phyloP scores from a whole-genome alignment of 2,888 invertebrate genomes.

The Polymixis flavicincta region DNA sequence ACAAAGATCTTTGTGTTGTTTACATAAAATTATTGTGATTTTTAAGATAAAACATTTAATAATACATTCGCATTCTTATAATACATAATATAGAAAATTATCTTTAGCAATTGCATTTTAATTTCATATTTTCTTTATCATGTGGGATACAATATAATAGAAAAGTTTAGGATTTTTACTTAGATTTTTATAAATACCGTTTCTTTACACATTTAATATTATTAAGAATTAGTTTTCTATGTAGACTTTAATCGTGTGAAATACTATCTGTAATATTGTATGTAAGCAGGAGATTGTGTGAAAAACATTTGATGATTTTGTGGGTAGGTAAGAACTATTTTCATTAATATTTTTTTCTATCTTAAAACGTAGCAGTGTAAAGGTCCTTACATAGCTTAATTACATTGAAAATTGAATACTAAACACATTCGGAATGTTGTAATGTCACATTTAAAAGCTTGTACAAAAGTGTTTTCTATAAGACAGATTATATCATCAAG shows the following conservation, averaged over 20 bases:
- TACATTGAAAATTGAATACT: constrained; percentile 61
- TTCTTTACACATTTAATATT: constrained; percentile 43
- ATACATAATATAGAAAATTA: constrained; percentile 42
- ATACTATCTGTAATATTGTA: constrained; percentile 40
- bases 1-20: constrained; percentile 64
- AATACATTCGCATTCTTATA: constrained; percentile 48
- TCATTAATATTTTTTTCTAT: constrained; percentile 35
- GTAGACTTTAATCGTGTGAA: constrained; percentile 37
- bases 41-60: constrained; percentile 55
- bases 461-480: constrained; percentile 57
- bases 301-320: constrained; percentile 46
- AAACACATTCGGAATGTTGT: constrained; percentile 69
- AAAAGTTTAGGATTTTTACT: constrained; percentile 44
- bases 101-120: constrained; percentile 37
- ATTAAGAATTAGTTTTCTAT: constrained; percentile 42
- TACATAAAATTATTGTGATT: constrained; percentile 60
- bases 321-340: constrained; percentile 39
- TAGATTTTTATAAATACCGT: constrained; percentile 41
- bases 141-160: constrained; percentile 40
- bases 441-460: constrained; percentile 66
- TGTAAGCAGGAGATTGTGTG: constrained; percentile 38
- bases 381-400: constrained; percentile 61
- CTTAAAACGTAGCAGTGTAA: constrained; percentile 59
- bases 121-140: constrained; percentile 27
- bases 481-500: constrained; percentile 53